phyloP scores from a whole-genome alignment of 2,113 vertebrate genomes.

The Myotis brandtii region DNA sequence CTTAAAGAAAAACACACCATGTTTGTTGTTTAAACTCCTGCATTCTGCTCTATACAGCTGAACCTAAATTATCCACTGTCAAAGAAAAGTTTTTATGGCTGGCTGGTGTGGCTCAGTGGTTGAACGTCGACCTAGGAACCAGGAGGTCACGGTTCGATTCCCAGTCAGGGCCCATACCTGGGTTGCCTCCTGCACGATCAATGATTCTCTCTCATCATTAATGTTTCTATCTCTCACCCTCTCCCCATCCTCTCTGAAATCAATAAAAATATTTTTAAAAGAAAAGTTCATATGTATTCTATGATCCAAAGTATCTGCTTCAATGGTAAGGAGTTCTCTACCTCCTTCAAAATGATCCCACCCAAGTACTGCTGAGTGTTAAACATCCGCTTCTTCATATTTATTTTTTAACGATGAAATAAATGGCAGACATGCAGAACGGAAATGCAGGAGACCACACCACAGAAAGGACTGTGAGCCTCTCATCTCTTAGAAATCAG shows the following conservation, averaged over 20 bases:
- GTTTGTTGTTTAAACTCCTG: neutral
- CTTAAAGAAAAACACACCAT: neutral
- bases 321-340: neutral
- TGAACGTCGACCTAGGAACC: too few relatives aligned
- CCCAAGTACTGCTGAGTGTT: neutral
- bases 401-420: neutral
- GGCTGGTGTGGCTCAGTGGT: too few relatives aligned
- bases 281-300: neutral
- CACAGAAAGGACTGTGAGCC: neutral
- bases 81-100: neutral
- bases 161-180: too few relatives aligned
- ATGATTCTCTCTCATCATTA: too few relatives aligned
- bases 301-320: neutral
- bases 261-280: neutral
- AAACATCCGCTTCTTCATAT: neutral
- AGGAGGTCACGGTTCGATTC: too few relatives aligned
- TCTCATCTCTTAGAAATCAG: slow-evolving; percentile 1
- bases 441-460: neutral
- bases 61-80: neutral
- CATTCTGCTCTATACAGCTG: neutral
- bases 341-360: neutral
- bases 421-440: neutral
- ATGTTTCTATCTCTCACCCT: too few relatives aligned
- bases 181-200: too few relatives aligned
- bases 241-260: too few relatives aligned